Conservation (phyloP, 2,888 invertebrate species). For the Protodeltote pygarga region DNA sequence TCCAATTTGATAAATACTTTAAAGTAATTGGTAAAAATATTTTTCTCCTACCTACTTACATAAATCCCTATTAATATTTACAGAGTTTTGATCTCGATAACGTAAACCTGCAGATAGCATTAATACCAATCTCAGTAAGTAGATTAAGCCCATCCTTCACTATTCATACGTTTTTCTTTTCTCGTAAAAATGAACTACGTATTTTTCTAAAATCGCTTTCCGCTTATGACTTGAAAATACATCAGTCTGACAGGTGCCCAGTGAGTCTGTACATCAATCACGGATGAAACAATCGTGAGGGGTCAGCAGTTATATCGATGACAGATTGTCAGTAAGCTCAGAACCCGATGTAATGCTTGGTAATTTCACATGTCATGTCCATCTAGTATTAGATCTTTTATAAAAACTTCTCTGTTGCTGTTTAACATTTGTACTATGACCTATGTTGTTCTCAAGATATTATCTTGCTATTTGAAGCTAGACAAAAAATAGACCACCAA, state of each 20-base stretch:
- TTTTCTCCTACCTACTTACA: no score
- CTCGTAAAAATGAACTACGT: background rate
- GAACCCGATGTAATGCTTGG: constrained; percentile 54
- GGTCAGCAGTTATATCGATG: constrained; percentile 65
- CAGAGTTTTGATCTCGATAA: no score
- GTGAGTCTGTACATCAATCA: constrained; percentile 67
- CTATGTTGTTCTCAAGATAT: constrained; percentile 21
- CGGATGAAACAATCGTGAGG: constrained; percentile 63
- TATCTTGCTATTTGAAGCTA: no score
- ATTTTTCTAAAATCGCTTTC: constrained; percentile 18
- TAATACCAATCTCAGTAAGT: no score
- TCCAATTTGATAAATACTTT: no score
- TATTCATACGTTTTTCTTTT: no score
- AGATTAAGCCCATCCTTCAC: no score
- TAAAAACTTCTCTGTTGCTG: constrained; percentile 21
- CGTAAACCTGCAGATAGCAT: no score
- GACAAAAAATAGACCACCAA: no score
- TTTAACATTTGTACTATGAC: constrained; percentile 33
- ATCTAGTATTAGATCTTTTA: constrained; percentile 25
- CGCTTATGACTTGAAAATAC: constrained; percentile 36
- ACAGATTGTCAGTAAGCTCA: constrained; percentile 66
- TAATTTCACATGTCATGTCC: constrained; percentile 49
- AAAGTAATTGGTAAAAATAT: no score
- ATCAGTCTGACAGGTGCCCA: constrained; percentile 61
- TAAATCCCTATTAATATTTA: no score